phyloP scores from a whole-genome alignment of 2,113 vertebrate species.

The Monarcha castaneiventris region DNA sequence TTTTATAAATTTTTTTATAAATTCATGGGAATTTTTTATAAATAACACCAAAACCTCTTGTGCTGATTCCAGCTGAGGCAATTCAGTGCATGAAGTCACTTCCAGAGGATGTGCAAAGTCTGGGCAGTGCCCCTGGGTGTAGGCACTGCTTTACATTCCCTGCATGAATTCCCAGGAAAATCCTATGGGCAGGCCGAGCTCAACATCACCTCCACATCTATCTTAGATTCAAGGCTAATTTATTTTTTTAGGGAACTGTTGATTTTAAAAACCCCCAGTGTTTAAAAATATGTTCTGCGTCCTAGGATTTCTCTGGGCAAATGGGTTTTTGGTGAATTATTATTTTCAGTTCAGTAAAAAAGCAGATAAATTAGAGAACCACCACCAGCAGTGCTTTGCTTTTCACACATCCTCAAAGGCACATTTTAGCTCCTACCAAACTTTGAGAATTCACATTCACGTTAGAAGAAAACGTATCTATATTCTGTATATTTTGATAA shows the following conservation, averaged over 20 bases:
- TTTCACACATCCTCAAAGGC: neutral
- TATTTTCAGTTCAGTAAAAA: neutral
- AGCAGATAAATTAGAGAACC: neutral
- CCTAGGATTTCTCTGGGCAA: neutral
- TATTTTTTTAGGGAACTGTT: neutral
- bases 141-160: neutral
- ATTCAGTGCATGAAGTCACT: neutral
- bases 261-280: neutral
- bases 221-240: neutral
- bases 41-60: neutral
- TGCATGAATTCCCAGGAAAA: neutral
- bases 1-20: too few relatives aligned
- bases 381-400: neutral
- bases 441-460: neutral
- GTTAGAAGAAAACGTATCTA: neutral
- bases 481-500: neutral
- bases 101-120: neutral
- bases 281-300: neutral
- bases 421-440: neutral
- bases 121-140: neutral
- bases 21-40: neutral
- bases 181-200: neutral
- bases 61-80: neutral
- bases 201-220: neutral
- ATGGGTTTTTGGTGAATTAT: neutral